Conservation (phyloP, 2,888 invertebrate genomes). For the Blastobasis adustella region DNA sequence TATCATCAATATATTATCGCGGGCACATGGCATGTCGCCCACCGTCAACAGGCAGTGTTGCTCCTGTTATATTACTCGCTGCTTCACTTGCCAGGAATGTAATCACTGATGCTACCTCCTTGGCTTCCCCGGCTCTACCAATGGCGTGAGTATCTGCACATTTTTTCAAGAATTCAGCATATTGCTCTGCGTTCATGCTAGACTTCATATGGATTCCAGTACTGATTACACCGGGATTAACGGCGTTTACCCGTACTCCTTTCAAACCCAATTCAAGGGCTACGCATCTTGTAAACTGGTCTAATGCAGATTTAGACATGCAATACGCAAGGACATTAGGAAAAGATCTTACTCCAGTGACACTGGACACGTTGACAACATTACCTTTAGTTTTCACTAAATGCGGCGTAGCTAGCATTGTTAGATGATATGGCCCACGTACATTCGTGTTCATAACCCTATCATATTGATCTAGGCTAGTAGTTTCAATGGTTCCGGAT, state of each 20-base stretch:
- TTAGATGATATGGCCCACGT: conserved; percentile 83
- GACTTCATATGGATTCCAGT: conserved; percentile 87
- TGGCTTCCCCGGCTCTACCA: conserved; percentile 86
- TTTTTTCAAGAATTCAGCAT: conserved; percentile 86
- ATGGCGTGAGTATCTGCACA: conserved; percentile 91
- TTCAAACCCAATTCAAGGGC: conserved; percentile 88
- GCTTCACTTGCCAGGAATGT: conserved; percentile 91
- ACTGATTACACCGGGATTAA: conserved; percentile 94
- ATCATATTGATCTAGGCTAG: conserved; percentile 89
- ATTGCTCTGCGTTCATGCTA: conserved; percentile 86
- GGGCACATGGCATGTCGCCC: conserved; percentile 92
- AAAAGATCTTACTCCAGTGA: conserved; percentile 91
- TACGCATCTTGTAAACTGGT: conserved; percentile 93
- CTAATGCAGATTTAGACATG: conserved; percentile 94
- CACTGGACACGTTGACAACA: conserved; percentile 95
- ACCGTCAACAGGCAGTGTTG: conserved; percentile 89
- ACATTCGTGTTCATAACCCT: conserved; percentile 91
- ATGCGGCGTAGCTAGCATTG: conserved; percentile 88
- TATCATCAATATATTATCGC: conserved; percentile 60
- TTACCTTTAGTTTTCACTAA: conserved; percentile 86
- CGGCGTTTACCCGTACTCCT: conserved; percentile 90
- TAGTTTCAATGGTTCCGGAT: conserved; percentile 86
- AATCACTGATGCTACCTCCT: conserved; percentile 91
- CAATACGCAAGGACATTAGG: conserved; percentile 92
- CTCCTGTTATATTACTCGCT: conserved; percentile 90